These are phyloP conservation scores for Pangasius mekongensis DNA, from an alignment of 2,797 vertebrate genomes.

Conservation along the genomic window DNA sequence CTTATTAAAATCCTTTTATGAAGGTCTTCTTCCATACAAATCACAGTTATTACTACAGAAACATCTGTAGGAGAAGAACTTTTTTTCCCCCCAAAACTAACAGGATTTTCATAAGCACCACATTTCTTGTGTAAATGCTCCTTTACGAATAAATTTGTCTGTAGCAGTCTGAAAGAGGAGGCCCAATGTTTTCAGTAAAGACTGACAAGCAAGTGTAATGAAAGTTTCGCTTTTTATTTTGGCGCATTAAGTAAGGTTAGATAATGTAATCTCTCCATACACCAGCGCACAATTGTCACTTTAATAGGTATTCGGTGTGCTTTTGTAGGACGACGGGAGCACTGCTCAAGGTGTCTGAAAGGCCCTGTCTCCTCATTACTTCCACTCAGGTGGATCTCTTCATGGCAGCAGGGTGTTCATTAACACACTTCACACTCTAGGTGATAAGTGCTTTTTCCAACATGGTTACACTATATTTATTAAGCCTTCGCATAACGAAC, in stretches of 20 bases:
- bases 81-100: too few species aligned
- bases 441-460: neutral
- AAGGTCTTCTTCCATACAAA: neutral
- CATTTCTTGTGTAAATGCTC: neutral
- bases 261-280: neutral
- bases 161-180: neutral
- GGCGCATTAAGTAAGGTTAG: neutral
- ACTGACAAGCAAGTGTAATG: neutral
- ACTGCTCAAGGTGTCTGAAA: neutral
- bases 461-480: neutral
- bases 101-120: too few species aligned
- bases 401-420: conserved; percentile 3
- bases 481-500: neutral
- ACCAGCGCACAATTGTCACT: neutral
- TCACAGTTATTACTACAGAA: neutral
- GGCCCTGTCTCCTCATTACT: conserved; percentile 16
- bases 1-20: neutral
- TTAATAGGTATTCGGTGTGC: neutral
- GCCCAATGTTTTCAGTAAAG: neutral
- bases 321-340: neutral
- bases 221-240: neutral
- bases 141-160: neutral
- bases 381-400: neutral
- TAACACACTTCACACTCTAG: conserved; percentile 3
- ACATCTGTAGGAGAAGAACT: too few species aligned